Percentiles rank a stretch among this genome's conserved stretches.
These are phyloP conservation scores for Luffia ferchaultella DNA, from an alignment of 2,888 invertebrate genomes.

Conservation along the genomic window DNA sequence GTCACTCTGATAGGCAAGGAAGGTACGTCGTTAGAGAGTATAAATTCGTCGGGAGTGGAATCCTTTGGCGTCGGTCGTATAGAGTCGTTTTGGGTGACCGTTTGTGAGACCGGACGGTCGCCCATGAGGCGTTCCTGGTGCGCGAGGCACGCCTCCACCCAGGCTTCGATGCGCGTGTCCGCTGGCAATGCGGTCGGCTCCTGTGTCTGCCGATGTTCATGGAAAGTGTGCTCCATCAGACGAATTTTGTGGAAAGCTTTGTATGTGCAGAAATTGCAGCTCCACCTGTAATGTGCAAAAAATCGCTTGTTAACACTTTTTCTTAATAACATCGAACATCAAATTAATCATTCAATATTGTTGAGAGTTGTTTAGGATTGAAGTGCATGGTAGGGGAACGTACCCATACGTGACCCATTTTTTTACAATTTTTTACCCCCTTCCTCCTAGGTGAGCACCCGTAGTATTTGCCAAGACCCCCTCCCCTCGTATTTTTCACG, in stretches of 20 bases:
- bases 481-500: no score
- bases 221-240: conserved; percentile 59
- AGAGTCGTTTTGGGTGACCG: conserved; percentile 25
- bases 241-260: conserved; percentile 63
- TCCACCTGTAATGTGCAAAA: conserved; percentile 56
- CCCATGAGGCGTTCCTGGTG: conserved; percentile 33
- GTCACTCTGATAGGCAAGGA: background rate
- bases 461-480: no score
- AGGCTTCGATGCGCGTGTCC: conserved; percentile 54
- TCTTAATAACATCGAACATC: no score
- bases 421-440: no score
- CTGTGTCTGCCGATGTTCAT: conserved; percentile 43
- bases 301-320: no score
- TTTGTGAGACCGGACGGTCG: background rate
- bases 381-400: no score
- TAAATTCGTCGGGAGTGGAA: conserved; percentile 2
- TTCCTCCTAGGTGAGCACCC: no score
- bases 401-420: no score
- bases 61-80: conserved; percentile 15
- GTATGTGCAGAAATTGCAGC: conserved; percentile 66
- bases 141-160: conserved; percentile 47
- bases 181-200: conserved; percentile 42
- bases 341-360: no score
- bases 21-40: background rate
- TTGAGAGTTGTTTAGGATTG: no score